Base-by-base conservation (phyloP, 2,888 invertebrate genomes). In the Allolobophora icterica region DNA sequence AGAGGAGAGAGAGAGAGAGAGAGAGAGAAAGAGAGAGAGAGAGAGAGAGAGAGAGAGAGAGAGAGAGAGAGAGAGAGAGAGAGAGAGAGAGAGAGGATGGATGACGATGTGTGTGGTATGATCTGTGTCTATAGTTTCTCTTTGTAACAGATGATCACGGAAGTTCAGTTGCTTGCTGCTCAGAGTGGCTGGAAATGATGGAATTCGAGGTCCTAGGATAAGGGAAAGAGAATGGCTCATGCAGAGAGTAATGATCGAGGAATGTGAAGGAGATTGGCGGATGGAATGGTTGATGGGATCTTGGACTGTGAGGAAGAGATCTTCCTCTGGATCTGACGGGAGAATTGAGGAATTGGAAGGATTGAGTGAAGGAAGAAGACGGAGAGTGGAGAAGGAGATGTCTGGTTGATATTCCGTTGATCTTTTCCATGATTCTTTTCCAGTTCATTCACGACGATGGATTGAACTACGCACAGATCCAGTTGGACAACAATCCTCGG, bases 401-500 rank as follows among this genome's bases (percentile, higher is more conserved):
- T 30, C 0, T n/a, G 71, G 30, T n/a, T 71, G 71, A 71, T 71
- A n/a, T n/a, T 71, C 30, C 35, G 35, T 87, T 52, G 52, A 52
- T 3, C 6, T 71, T 30, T 30, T n/a, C n/a, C n/a, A 24, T 52
- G 52, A 21, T 24, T 52, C 11, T 71, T 71, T 52, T 91, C 92
- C 87, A 87, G 87, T 33, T 15, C 38, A 87, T 87, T 35, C 35
- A 38, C 1, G 87, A 87, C 6, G 87, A 87, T 24, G 87, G 87
- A 21, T 15, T 87, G 87, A 87, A 87, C 87, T 87, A 87, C 87
- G 87, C 87, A 5, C 87, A 87, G 35, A 87, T 87, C 87, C 87
- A 87, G 35, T 38, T 87, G 87, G 87, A 87, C 87, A 87, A 87
- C 87, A 34, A 87, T 8, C 87, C 87, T 30, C 87, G 87, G 35